Conservation (phyloP, 2,113 vertebrate genomes). For the Melanerpes aurifrons region DNA sequence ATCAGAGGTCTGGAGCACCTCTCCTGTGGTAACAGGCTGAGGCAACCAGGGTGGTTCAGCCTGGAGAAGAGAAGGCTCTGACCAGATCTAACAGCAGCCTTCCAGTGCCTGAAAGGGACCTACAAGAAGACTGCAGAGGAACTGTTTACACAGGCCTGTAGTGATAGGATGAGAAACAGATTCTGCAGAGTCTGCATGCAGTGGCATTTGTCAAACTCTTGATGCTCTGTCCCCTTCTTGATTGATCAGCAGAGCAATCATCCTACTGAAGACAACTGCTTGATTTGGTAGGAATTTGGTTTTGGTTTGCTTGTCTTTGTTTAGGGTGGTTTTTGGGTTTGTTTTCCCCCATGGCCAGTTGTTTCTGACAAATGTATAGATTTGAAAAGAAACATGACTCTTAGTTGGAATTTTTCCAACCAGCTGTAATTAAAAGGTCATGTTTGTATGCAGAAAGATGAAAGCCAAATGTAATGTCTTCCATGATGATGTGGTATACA, state of each 20-base stretch:
- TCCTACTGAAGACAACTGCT: background rate
- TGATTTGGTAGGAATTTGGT: background rate
- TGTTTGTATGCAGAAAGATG: background rate
- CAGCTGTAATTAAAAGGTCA: background rate
- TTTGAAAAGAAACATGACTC: background rate
- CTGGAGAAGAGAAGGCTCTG: background rate
- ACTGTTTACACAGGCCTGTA: no score
- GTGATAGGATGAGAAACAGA: background rate
- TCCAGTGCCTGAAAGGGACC: no score
- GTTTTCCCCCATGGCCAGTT: no score
- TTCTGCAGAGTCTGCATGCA: background rate
- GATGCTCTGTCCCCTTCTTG: background rate
- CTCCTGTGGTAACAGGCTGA: no score
- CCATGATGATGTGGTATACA: background rate
- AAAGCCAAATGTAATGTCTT: background rate
- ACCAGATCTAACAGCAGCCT: no score
- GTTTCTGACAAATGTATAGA: background rate
- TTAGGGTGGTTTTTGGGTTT: background rate
- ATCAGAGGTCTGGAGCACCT: no score
- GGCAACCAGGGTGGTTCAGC: no score
- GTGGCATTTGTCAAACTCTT: background rate
- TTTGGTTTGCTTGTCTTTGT: background rate
- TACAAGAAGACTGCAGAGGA: no score
- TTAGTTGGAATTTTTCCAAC: background rate
- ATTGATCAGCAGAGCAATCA: background rate